A percentile compares a stretch with the other conserved stretches of the same genome.
Conservation (phyloP, 2,113 vertebrate species). For the Myotis davidii region DNA sequence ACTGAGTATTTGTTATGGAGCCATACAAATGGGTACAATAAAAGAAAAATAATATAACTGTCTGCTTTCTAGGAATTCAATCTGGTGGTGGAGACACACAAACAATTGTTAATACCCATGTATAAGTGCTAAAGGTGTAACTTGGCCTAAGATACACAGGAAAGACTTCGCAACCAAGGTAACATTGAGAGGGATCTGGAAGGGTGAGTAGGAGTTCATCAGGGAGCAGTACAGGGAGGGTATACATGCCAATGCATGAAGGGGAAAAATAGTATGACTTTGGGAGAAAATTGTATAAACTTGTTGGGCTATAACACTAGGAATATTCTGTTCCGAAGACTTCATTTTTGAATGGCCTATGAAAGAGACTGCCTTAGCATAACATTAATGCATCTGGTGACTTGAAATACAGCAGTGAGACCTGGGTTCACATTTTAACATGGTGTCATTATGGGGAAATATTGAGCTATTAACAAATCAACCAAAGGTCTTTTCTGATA, state of each 20-base stretch:
- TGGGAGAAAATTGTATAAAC: not conserved
- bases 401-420: not conserved
- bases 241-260: no score
- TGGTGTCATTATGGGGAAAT: not conserved
- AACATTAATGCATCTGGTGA: not conserved
- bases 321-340: not conserved
- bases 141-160: not conserved
- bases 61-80: not conserved
- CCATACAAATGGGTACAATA: not conserved
- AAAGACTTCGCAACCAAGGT: not conserved
- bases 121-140: not conserved
- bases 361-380: not conserved
- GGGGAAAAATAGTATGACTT: not conserved
- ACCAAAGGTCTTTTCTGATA: not conserved
- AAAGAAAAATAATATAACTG: not conserved
- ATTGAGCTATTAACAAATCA: not conserved
- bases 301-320: not conserved
- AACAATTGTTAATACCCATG: not conserved
- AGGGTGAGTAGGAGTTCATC: not conserved
- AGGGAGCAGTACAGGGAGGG: not conserved
- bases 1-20: not conserved
- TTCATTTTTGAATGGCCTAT: not conserved
- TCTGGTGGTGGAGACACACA: not conserved
- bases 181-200: not conserved
- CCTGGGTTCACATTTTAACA: not conserved